Evolutionary conservation across 2,113 vertebrate species (phyloP).

Genomic region (Thymallus thymallus): DNA sequence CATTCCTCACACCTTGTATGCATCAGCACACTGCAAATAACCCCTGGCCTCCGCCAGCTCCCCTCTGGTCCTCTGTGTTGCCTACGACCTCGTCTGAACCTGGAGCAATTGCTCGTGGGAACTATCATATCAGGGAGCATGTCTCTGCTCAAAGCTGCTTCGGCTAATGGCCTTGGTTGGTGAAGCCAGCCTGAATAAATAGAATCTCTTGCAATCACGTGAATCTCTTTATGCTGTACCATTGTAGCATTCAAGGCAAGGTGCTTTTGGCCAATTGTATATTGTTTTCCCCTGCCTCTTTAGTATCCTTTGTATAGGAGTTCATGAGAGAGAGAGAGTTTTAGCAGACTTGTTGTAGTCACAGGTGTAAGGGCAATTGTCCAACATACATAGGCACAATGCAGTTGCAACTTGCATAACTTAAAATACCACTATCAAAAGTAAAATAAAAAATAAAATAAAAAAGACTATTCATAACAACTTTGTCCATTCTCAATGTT

Average conservation of each 20-base stretch:
- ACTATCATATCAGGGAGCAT: constrained; percentile 21
- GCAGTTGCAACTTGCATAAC: not conserved
- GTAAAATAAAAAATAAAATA: not conserved
- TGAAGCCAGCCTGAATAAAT: constrained; percentile 53
- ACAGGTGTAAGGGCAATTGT: constrained; percentile 12
- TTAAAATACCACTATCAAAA: not conserved
- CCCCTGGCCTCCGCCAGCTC: constrained; percentile 17
- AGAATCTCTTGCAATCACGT: constrained; percentile 44
- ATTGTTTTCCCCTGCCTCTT: constrained; percentile 34
- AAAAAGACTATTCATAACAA: too few relatives aligned
- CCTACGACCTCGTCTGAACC: constrained; percentile 30
- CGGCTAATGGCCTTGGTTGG: constrained; percentile 43
- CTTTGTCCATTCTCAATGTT: too few relatives aligned
- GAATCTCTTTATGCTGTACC: constrained; percentile 20
- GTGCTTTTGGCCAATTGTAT: constrained; percentile 46
- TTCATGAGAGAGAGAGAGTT: constrained; percentile 32
- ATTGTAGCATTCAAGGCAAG: constrained; percentile 13
- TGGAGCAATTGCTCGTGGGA: constrained; percentile 33
- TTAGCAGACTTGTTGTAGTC: not conserved
- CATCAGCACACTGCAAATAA: constrained; percentile 9
- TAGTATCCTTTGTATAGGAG: constrained; percentile 48
- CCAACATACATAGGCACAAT: constrained; percentile 2
- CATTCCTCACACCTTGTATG: not conserved
- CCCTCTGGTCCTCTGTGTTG: constrained; percentile 10
- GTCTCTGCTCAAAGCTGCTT: constrained; percentile 24